These are phyloP conservation scores for Ceyx erithaca DNA, from an alignment of 2,797 vertebrate genomes.

Conservation along the genomic window DNA sequence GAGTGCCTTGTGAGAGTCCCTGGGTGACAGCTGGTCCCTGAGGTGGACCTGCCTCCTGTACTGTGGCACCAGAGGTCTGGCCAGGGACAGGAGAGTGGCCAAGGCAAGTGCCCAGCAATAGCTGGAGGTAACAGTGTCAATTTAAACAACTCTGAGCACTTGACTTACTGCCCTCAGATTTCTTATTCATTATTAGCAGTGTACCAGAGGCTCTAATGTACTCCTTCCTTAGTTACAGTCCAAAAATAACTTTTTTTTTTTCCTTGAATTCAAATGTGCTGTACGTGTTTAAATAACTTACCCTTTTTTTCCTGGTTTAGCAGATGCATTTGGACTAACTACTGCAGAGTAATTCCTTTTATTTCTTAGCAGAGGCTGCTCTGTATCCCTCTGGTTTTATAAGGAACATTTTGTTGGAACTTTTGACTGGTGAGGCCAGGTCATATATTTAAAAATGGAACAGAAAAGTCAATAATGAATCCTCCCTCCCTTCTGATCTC, in stretches of 20 bases:
- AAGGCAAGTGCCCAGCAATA: accelerated
- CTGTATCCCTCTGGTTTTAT: not conserved
- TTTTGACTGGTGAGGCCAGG: not conserved
- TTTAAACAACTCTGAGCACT: not conserved
- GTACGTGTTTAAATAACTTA: not conserved
- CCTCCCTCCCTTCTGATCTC: not conserved
- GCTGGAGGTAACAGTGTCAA: not conserved
- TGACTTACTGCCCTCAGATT: not conserved
- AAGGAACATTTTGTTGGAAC: not conserved
- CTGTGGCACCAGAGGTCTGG: accelerated
- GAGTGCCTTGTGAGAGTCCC: not conserved
- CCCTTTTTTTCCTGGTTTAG: not conserved
- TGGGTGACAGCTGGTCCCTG: accelerated
- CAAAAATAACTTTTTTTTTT: not conserved
- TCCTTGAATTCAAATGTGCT: not conserved
- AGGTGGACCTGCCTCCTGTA: not conserved
- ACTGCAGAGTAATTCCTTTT: not conserved
- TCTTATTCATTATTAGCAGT: not conserved
- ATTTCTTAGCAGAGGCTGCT: not conserved
- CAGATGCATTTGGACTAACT: not conserved
- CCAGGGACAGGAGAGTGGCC: not conserved
- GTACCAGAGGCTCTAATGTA: not conserved
- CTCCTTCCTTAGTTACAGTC: not conserved
- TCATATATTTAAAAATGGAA: not conserved
- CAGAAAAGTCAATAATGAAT: not conserved